phyloP scores from a whole-genome alignment of 1,140 invertebrate species.

The Scaptomyza montana region DNA sequence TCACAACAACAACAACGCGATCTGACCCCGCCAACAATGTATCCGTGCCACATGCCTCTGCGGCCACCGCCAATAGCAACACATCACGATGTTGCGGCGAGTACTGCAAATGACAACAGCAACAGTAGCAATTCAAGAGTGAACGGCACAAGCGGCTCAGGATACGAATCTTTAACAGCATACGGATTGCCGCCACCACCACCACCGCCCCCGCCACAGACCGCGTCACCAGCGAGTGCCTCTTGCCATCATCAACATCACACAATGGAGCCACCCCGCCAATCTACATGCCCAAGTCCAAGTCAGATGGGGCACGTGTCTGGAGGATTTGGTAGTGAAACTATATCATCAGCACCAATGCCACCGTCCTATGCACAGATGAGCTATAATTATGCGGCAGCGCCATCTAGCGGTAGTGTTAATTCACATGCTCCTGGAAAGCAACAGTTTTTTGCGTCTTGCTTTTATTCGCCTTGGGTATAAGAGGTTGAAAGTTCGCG shows the following conservation, averaged over 20 bases:
- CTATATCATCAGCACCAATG: constrained; percentile 44
- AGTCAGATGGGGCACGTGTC: constrained; percentile 31
- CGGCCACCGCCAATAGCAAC: constrained; percentile 54
- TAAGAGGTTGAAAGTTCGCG: constrained; percentile 16
- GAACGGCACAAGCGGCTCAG: constrained; percentile 27
- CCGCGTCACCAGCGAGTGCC: constrained; percentile 8
- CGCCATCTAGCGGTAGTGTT: constrained; percentile 20
- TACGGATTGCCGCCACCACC: constrained; percentile 53
- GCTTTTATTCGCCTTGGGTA: constrained; percentile 81
- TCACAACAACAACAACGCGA: constrained; percentile 77
- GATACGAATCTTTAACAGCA: constrained; percentile 55
- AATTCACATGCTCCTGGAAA: constrained; percentile 64
- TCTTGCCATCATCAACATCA: constrained; percentile 8
- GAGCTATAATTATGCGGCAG: constrained; percentile 71
- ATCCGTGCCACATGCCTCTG: constrained; percentile 78
- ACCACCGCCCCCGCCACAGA: background rate
- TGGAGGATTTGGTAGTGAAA: constrained; percentile 43
- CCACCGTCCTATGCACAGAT: constrained; percentile 63
- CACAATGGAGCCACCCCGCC: constrained; percentile 40
- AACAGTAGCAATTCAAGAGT: background rate
- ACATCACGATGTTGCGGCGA: constrained; percentile 32
- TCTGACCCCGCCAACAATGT: constrained; percentile 74
- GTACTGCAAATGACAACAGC: constrained; percentile 1
- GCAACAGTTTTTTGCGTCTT: constrained; percentile 79
- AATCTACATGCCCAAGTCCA: constrained; percentile 40